Evolutionary conservation across 2,113 vertebrate genomes (phyloP), one percentile per base, ranked within the genome.

Genomic region (Alethe castanea): DNA sequence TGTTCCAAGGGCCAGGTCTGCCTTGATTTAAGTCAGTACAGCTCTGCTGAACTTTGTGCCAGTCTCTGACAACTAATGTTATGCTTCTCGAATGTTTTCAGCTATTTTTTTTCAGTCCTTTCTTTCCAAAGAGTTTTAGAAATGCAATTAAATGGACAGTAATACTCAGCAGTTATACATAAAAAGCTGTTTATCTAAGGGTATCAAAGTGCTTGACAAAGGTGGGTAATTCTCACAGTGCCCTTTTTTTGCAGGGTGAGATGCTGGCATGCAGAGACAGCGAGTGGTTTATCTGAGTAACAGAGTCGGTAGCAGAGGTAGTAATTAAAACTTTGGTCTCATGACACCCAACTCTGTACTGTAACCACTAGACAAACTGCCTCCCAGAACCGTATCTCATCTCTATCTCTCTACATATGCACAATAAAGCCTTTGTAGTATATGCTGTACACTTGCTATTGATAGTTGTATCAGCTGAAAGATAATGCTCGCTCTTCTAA

Each of bases 381-480:
- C 91, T 97, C 96, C 93, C 29, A 0, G 81, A 92, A 77, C 90
- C 38, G 0, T 97, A 96, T 96, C 96, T 96, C 95, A 95, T 96
- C 95, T 97, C 95, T 92, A 94, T 97, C 96, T 97, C 84, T 84
- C 92, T 96, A 60, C 95, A 92, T 96, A 96, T 94, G 89, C 94
- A 97, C 96, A 97, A 97, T 96, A 96, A 95, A 94, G 83, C 94
- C 91, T 96, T 97, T 97, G 97, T 97, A 88, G 84, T 81, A 65
- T 95, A 67, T n/a, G 94, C 91, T 96, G 96, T 96, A 93, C 95
- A 88, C 96, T 96, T 86, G 91, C 91, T 96, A 95, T 96, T 97
- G 96, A 97, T 96, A 96, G 93, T 95, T 96, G 94, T 97, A 97
- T 96, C 95, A 97, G 95, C 85, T 91, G 93, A 92, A 96, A 96